Evolutionary conservation across 2,113 vertebrate species (phyloP), one percentile per base, ranked within the genome.

Genomic region (Sebastes fasciatus): DNA sequence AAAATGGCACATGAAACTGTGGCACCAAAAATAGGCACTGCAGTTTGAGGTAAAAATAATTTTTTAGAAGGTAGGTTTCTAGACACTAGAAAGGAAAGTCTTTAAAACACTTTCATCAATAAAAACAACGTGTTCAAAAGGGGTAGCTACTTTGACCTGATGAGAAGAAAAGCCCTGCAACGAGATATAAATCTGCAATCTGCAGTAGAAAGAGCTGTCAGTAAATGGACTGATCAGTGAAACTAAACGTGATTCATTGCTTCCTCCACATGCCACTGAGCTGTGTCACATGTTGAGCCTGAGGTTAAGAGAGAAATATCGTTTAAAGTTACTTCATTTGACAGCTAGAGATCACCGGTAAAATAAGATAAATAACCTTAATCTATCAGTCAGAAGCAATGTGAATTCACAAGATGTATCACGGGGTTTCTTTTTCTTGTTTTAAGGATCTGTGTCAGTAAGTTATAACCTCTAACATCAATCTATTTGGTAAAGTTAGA

Each of bases 261-360:
- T 68, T 89, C 58, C 84, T 83, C 75, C 62, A 26, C 26, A 9
- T 54, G 74, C 19, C 26, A 86, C 61, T 79, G 43, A n/a, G 74
- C 80, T 82, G 46, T 16, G 86, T 90, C 88, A 86, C 85, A 86
- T 90, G 87, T 26, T 43, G 26, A 43, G 5, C 11, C 40, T 8
- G 19, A 45, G 23, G 13, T 43, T 46, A n/a, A 58, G 9, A 45
- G 11, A 64, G 45, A 45, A 54, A 12, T n/a, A 10, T 8, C 43
- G 9, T 13, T 58, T 70, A 46, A 54, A 13, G 17, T 23, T 11
- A 19, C 16, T n/a, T 72, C 4, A 46, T 46, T 68, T n/a, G 34
- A 71, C 23, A 54, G 34, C 2, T 51, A 0, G 23, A 60, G 14
- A 67, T 14, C 13, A 43, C 42, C 43, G 1, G 11, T 42, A 0